Conservation (phyloP, 2,797 vertebrate species). For the Ibycter americanus region DNA sequence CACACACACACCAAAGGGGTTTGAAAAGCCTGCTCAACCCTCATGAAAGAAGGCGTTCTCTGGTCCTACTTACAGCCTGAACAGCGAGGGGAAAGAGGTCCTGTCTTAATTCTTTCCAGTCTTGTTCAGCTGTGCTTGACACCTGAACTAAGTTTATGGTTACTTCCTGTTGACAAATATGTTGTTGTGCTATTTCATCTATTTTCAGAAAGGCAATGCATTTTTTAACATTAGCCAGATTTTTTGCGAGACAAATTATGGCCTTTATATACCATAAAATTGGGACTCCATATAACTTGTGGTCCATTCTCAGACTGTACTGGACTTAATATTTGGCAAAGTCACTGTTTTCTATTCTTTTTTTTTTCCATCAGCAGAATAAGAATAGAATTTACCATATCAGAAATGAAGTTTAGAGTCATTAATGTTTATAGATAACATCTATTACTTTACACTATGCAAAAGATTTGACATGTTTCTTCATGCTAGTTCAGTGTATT, state of each 20-base stretch:
- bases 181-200: background rate
- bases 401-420: background rate
- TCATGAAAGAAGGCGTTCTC: background rate
- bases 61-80: background rate
- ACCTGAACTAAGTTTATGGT: background rate
- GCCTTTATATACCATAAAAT: background rate
- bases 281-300: background rate
- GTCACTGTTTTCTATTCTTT: background rate
- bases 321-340: background rate
- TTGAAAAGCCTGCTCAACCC: background rate
- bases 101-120: background rate
- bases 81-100: background rate
- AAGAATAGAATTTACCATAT: background rate
- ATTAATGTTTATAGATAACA: background rate
- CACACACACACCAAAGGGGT: background rate
- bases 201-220: background rate
- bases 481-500: background rate
- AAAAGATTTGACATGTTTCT: background rate
- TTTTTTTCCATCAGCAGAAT: background rate
- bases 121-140: accelerated
- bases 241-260: background rate
- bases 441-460: background rate
- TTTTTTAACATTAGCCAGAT: background rate
- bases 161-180: background rate
- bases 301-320: background rate